These are phyloP conservation scores for Pseudopodoces humilis DNA, from an alignment of 2,113 vertebrate genomes.

Conservation along the genomic window DNA sequence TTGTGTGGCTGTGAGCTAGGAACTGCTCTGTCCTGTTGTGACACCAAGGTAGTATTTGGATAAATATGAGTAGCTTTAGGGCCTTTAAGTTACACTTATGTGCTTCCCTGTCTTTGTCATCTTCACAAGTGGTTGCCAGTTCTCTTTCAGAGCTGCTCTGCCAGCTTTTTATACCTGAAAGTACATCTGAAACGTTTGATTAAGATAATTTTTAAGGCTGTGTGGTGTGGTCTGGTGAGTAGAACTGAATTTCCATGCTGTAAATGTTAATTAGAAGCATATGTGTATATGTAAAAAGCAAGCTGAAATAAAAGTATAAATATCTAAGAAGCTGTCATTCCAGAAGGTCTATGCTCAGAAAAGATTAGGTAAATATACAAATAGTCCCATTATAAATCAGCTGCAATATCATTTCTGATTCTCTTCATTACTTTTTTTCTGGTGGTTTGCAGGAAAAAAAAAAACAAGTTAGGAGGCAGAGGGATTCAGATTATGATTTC, in stretches of 20 bases:
- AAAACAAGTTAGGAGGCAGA: not conserved
- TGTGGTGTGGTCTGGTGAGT: constrained; percentile 21
- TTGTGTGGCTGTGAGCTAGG: not conserved
- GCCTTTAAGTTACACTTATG: not conserved
- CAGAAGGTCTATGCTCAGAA: constrained; percentile 55
- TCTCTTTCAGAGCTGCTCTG: not conserved
- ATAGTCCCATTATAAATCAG: constrained; percentile 12
- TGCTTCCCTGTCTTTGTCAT: not conserved
- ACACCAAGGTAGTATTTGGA: not conserved
- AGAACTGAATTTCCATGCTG: constrained; percentile 1
- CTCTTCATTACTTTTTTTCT: not conserved
- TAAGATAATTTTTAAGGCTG: not conserved
- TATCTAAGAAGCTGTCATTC: constrained; percentile 57
- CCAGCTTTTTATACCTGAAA: not conserved
- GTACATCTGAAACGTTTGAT: not conserved
- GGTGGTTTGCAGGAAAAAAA: not conserved
- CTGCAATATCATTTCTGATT: not conserved
- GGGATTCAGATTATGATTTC: not conserved
- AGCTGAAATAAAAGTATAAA: constrained; percentile 62
- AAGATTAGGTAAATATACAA: constrained; percentile 58
- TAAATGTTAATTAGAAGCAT: constrained; percentile 57
- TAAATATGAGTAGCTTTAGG: not conserved
- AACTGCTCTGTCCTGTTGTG: not conserved
- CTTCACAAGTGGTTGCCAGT: not conserved
- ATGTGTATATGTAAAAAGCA: constrained; percentile 44